Base-by-base conservation (phyloP, 2,888 invertebrate species). In the Drosophila pseudotalamancana region DNA sequence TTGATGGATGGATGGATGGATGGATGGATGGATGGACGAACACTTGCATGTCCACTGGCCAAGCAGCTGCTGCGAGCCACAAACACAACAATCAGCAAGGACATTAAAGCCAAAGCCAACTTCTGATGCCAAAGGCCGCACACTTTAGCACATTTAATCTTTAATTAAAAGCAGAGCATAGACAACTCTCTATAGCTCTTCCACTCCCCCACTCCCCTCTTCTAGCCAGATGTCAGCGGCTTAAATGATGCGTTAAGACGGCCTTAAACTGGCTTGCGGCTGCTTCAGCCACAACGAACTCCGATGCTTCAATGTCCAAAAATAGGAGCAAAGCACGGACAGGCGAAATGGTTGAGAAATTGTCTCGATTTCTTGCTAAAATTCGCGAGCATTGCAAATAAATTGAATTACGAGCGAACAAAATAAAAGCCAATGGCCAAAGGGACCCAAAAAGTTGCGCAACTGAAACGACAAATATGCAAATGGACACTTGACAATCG, bases 181-280 rank as follows among this genome's bases (percentile, higher is more conserved):
- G 54, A 34, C 54, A 32, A 59, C 35, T 37, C 31, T 64, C 49
- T 25, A n/a, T n/a, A n/a, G n/a, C n/a, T n/a, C 29, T 8, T 6
- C 9, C 3, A 25, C 42, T 11, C 9, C 3, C 1, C n/a, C 11
- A 27, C 53, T 16, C 25, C 16, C 12, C 31, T 12, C 6, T 6
- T 3, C 23, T 3, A 46, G 40, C 25, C 40, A 39, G 49, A 53
- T 74, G 64, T 64, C 68, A 63, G 66, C 77, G 56, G 81, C 81
- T 81, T 81, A 73, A 83, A 84, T 87, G 82, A 87, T 84, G 82
- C 79, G 85, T 85, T 83, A 73, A 83, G 76, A 73, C 67, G 29
- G 46, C 40, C 54, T 53, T 62, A 66, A 74, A 79, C 66, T 82
- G 74, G 57, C 71, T 74, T 77, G 80, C 42, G 73, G 86, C 77